Evolutionary conservation across 2,797 vertebrate species (phyloP).

Genomic region (Sebastolobus altivelis): DNA sequence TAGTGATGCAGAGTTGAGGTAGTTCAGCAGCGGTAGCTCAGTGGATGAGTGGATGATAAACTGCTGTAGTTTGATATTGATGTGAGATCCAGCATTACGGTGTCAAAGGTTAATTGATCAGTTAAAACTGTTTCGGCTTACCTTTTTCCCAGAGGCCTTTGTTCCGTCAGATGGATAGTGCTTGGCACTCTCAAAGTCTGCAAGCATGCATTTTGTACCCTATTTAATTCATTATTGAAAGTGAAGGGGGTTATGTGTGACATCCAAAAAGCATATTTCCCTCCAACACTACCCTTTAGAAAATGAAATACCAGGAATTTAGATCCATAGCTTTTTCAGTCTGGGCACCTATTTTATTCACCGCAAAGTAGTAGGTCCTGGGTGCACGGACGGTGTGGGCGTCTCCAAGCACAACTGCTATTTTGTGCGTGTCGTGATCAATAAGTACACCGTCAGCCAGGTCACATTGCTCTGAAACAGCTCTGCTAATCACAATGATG

Average conservation of each 20-base stretch:
- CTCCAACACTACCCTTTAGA: too few relatives aligned
- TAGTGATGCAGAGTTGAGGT: neutral
- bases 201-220: neutral
- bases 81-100: neutral
- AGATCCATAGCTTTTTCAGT: neutral
- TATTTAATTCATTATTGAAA: neutral
- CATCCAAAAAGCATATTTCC: neutral
- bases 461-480: neutral
- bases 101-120: neutral
- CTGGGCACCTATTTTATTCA: too few relatives aligned
- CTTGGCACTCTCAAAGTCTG: neutral
- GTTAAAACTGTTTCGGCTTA: neutral
- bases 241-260: neutral
- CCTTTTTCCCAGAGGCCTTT: neutral
- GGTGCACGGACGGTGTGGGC: neutral
- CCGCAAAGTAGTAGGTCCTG: neutral
- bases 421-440: neutral
- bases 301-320: neutral
- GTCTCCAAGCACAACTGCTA: neutral
- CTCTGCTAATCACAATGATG: neutral
- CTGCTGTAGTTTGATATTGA: neutral
- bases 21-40: neutral
- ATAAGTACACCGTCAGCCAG: neutral
- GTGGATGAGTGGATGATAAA: neutral
- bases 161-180: neutral